Evolutionary conservation across 2,797 vertebrate genomes (phyloP), one percentile per base, ranked within the genome.

Genomic region (Heterohyrax brucei): DNA sequence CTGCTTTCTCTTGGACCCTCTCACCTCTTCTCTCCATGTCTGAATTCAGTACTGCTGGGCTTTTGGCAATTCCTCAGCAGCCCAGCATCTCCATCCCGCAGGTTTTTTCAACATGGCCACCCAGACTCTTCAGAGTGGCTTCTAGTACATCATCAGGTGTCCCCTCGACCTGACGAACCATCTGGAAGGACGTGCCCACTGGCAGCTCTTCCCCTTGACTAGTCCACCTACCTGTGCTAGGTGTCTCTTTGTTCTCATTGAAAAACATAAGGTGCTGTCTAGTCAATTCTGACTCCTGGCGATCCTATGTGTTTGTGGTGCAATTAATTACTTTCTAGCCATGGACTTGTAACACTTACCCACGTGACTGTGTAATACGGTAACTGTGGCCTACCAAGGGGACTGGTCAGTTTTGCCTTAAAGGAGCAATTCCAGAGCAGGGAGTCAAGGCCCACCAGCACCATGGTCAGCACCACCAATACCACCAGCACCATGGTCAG

Each of bases 191-290:
- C 19, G n/a, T 0, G 0, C 12, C 39, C 7, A 16, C 4, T 33
- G 0, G 0, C 0, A 10, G 0, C 8, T 0, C 33, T 16, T 30
- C 39, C 12, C 4, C 46, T 84, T 22, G 2, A 28, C 6, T 2
- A 14, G 5, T 5, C 64, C 8, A 14, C 7, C 3, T 68, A 5
- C 30, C 18, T 82, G 22, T 61, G 56, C 28, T 1, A 56, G n/a
- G 39, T 18, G 75, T 30, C 5, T 1, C 21, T 9, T 4, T 0
- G 1, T 13, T 21, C 30, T 73, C n/a, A 73, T 21, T 21, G 21
- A 10, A 3, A 44, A 3, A 12, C 21, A 8, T 9, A 73, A 73
- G 33, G 21, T 39, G 19, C 33, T 9, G 7, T 44, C 33, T 5
- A 22, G 33, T 73, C 33, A 1, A 44, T 19, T 73, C 70, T 5